These are phyloP conservation scores for Dallia pectoralis DNA, from an alignment of 2,797 vertebrate genomes.

Conservation along the genomic window DNA sequence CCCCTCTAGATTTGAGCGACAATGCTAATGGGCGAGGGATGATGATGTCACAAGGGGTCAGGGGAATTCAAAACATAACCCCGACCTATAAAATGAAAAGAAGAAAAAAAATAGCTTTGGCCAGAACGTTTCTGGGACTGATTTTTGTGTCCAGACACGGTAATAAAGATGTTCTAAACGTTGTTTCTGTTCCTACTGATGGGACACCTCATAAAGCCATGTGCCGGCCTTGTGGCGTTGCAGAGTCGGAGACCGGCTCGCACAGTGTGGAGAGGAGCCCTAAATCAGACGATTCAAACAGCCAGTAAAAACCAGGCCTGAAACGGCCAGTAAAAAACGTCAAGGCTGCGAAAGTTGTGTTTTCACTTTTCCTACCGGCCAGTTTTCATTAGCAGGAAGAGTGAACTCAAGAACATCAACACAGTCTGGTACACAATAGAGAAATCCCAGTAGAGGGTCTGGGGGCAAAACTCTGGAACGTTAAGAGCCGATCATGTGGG, in stretches of 20 bases:
- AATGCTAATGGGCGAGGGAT: conserved; percentile 38
- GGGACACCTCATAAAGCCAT: conserved; percentile 79
- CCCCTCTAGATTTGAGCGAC: conserved; percentile 51
- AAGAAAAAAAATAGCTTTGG: conserved; percentile 56
- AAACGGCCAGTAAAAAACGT: conserved; percentile 66
- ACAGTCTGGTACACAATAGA: background rate
- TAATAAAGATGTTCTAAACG: conserved; percentile 76
- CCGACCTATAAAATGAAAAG: conserved; percentile 37
- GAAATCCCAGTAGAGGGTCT: conserved; percentile 42
- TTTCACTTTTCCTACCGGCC: conserved; percentile 63
- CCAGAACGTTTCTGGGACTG: conserved; percentile 65
- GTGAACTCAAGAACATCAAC: conserved; percentile 24
- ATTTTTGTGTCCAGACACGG: conserved; percentile 74
- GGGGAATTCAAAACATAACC: conserved; percentile 67
- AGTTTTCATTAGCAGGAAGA: background rate
- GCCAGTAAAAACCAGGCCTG: conserved; percentile 5
- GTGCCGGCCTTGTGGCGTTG: conserved; percentile 72
- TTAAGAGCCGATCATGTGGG: conserved; percentile 69
- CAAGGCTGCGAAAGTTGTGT: conserved; percentile 70
- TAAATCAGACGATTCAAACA: conserved; percentile 53
- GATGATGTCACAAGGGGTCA: conserved; percentile 54
- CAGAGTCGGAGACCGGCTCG: conserved; percentile 55
- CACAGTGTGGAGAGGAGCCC: conserved; percentile 74
- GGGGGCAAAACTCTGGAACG: conserved; percentile 58
- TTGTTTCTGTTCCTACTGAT: conserved; percentile 79